A percentile compares a stretch with the other conserved stretches of the same genome.
Evolutionary conservation across 2,113 vertebrate genomes (phyloP).

Genomic region (Varanus salvator): DNA sequence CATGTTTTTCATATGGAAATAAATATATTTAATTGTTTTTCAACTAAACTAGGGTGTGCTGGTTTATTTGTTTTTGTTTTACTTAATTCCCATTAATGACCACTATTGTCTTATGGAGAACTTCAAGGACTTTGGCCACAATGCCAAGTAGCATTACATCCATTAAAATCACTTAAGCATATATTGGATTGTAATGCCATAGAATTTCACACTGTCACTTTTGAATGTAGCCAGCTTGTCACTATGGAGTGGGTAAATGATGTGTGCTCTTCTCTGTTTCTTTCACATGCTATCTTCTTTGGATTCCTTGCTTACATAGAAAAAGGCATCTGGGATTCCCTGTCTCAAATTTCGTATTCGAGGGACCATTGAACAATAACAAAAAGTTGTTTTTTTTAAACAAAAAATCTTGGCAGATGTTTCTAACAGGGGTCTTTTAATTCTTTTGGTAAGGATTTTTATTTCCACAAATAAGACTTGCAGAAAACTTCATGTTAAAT

Average conservation of each 20-base stretch:
- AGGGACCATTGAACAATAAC: neutral
- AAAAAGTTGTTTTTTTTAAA: neutral
- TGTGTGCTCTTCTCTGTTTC: neutral
- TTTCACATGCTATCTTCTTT: neutral
- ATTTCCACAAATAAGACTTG: neutral
- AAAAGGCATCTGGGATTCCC: neutral
- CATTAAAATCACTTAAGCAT: neutral
- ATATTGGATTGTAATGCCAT: neutral
- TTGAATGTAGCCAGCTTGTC: neutral
- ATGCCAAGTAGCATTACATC: neutral
- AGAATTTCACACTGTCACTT: neutral
- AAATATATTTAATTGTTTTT: slow-evolving; percentile 70
- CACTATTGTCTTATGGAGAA: neutral
- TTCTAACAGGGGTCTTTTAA: neutral
- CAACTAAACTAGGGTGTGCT: slow-evolving; percentile 44
- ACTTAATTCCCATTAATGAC: neutral
- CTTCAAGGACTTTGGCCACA: neutral
- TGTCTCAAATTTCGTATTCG: neutral
- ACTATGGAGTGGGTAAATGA: too few species aligned
- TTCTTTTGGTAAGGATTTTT: neutral
- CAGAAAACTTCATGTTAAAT: neutral
- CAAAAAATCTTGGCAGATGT: neutral
- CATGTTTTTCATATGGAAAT: slow-evolving; percentile 70
- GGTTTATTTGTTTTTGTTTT: slow-evolving; percentile 28
- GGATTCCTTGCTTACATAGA: neutral